Percentiles rank a stretch among this genome's conserved stretches.
Evolutionary conservation across 1,140 invertebrate genomes (phyloP).

Genomic region (Aphidius gifuensis): DNA sequence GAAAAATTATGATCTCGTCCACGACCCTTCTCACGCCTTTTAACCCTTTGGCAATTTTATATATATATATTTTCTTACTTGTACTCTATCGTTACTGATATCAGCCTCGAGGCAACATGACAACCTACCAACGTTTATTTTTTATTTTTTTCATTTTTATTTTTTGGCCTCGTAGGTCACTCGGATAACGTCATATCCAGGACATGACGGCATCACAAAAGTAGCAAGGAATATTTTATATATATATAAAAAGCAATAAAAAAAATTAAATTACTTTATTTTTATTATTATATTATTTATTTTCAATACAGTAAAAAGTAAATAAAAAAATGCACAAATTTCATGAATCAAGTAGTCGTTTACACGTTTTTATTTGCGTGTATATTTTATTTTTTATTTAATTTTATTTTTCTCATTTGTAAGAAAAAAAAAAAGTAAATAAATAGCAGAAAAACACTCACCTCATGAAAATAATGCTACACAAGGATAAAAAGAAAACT

Average conservation of each 20-base stretch:
- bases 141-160: not conserved
- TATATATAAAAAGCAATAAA: not conserved
- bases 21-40: not conserved
- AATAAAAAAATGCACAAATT: not conserved
- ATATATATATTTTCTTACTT: not conserved
- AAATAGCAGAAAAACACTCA: constrained; percentile 12
- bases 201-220: not conserved
- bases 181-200: constrained; percentile 7
- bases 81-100: constrained; percentile 6
- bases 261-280: not conserved
- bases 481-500: not conserved
- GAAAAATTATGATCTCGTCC: constrained; percentile 6
- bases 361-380: not conserved
- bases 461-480: constrained; percentile 3
- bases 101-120: not conserved
- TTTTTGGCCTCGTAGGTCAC: not conserved
- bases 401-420: too few species aligned
- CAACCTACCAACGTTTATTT: not conserved
- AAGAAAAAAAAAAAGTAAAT: not conserved
- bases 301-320: not conserved
- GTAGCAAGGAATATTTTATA: not conserved
- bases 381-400: not conserved
- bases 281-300: not conserved
- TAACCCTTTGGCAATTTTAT: constrained; percentile 12
- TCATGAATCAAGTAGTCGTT: constrained; percentile 6